phyloP scores from a whole-genome alignment of 2,797 vertebrate genomes.

The Nannoperca obscura region DNA sequence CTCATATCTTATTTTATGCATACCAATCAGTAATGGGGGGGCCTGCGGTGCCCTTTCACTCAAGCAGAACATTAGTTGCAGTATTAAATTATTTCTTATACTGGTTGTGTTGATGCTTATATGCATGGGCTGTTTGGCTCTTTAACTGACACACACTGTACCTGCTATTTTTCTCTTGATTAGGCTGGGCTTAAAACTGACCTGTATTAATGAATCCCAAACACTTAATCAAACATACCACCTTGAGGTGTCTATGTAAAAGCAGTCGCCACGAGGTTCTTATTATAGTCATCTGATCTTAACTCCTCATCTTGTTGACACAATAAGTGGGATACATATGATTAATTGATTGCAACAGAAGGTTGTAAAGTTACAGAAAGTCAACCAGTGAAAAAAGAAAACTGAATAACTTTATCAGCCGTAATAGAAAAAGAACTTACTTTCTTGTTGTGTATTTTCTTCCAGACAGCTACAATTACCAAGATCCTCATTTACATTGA shows the following conservation, averaged over 20 bases:
- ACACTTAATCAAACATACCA: conserved; percentile 47
- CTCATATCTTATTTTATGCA: conserved; percentile 75
- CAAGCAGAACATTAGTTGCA: conserved; percentile 75
- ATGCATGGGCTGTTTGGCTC: conserved; percentile 72
- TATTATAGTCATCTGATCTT: conserved; percentile 33
- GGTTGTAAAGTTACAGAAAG: conserved; percentile 33
- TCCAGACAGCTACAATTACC: conserved; percentile 68
- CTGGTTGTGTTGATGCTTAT: conserved; percentile 68
- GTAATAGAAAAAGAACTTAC: conserved; percentile 47
- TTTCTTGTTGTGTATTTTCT: conserved; percentile 58
- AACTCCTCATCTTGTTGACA: conserved; percentile 31
- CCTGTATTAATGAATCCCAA: conserved; percentile 64
- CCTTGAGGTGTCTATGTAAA: conserved; percentile 37
- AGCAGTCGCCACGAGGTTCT: conserved; percentile 11
- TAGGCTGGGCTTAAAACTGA: conserved; percentile 64
- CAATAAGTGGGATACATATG: conserved; percentile 19
- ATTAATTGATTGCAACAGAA: conserved; percentile 45
- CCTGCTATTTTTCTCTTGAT: conserved; percentile 65
- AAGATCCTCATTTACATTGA: conserved; percentile 71
- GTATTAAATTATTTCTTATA: conserved; percentile 76
- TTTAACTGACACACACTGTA: conserved; percentile 68
- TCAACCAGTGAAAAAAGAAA: conserved; percentile 22
- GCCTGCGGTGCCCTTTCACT: conserved; percentile 65
- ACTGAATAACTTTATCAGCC: conserved; percentile 37
- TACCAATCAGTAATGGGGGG: conserved; percentile 71